Evolutionary conservation across 2,888 invertebrate species (phyloP).

Genomic region (Charanyca ferruginea): DNA sequence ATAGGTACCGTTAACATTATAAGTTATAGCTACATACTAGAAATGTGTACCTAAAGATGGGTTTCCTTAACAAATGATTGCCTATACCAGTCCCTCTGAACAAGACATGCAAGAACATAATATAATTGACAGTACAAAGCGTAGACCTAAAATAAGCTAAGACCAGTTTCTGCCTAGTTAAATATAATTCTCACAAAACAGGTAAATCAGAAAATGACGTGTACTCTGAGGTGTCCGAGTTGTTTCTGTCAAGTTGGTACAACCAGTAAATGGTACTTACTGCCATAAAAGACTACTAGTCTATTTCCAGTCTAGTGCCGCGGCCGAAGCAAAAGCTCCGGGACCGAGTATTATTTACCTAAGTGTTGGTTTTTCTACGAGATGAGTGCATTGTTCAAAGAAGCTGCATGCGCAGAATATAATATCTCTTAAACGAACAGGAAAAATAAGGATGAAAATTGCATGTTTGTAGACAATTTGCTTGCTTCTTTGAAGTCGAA

Average conservation of each 20-base stretch:
- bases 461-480: conserved; percentile 10
- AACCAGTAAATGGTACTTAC: conserved; percentile 48
- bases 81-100: conserved; percentile 8
- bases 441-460: conserved; percentile 12
- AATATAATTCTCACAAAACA: conserved; percentile 57
- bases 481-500: conserved; percentile 19
- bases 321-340: conserved; percentile 43
- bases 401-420: background rate
- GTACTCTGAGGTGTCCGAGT: conserved; percentile 48
- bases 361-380: conserved; percentile 23
- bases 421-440: conserved; percentile 22
- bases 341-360: conserved; percentile 33
- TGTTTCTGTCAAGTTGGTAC: conserved; percentile 50
- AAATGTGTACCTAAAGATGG: background rate
- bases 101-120: conserved; percentile 33
- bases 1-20: background rate
- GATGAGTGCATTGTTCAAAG: conserved; percentile 28
- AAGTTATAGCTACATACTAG: background rate
- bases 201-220: conserved; percentile 57
- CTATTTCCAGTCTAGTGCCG: conserved; percentile 44
- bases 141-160: conserved; percentile 33
- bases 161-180: conserved; percentile 47
- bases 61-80: conserved; percentile 2
- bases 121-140: conserved; percentile 43
- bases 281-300: conserved; percentile 53